A percentile compares a stretch with the other conserved stretches of the same genome.
Evolutionary conservation across 2,797 vertebrate species (phyloP).

Genomic region (Argyrosomus regius): DNA sequence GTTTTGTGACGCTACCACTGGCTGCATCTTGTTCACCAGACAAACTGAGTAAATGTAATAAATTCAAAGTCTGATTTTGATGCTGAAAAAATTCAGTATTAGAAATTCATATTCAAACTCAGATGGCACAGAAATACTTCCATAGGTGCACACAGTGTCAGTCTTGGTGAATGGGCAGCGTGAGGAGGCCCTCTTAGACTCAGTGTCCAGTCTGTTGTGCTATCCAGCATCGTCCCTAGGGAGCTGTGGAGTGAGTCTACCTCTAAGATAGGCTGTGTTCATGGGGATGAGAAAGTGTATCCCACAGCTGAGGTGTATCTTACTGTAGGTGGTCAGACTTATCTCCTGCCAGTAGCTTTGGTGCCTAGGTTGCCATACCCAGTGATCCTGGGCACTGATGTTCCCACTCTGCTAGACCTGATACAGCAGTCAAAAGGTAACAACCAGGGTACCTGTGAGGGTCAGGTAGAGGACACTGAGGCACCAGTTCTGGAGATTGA

Average conservation of each 20-base stretch:
- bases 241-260: not conserved
- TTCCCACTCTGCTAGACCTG: conserved; percentile 25
- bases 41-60: too few species aligned
- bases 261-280: conserved; percentile 2
- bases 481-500: not conserved
- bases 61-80: too few species aligned
- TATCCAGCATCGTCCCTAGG: not conserved
- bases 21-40: too few species aligned
- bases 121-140: too few species aligned
- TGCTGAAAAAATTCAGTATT: not conserved
- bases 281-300: conserved; percentile 21
- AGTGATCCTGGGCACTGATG: conserved; percentile 31
- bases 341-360: conserved; percentile 10
- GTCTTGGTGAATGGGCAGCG: conserved; percentile 3
- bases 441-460: not conserved
- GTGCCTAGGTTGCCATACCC: conserved; percentile 8
- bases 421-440: not conserved
- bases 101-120: too few species aligned
- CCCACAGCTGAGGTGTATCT: conserved; percentile 19
- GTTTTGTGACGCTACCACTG: too few species aligned
- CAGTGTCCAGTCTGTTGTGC: not conserved
- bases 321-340: conserved; percentile 28
- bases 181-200: not conserved
- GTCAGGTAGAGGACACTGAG: not conserved
- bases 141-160: too few species aligned